Conservation (phyloP, 92 coral and sea anemone species). For the Phenganax stokvisi region DNA sequence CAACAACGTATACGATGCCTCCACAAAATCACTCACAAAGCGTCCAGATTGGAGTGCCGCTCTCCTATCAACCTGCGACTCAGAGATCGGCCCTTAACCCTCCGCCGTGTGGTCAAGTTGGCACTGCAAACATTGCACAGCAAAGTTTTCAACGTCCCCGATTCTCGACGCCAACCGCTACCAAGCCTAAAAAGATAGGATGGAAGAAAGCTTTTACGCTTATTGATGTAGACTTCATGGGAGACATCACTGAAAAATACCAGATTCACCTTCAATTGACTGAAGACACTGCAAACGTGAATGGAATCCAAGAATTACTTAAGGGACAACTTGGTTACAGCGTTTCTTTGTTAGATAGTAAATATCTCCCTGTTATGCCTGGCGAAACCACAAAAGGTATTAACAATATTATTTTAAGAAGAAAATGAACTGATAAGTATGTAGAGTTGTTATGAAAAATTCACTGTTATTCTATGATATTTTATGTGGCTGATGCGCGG, state of each 20-base stretch:
- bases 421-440: too few relatives aligned
- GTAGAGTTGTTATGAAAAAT: too few relatives aligned
- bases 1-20: neutral
- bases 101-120: neutral
- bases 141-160: neutral
- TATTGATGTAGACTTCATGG: neutral
- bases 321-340: slow-evolving; percentile 10
- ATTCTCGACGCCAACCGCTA: neutral
- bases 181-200: too few relatives aligned
- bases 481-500: too few relatives aligned
- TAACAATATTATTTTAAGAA: neutral
- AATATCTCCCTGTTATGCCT: slow-evolving; percentile 14
- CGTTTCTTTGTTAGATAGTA: neutral
- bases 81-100: neutral
- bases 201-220: too few relatives aligned
- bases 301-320: neutral
- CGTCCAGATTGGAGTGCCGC: neutral
- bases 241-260: neutral
- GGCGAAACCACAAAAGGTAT: slow-evolving; percentile 5
- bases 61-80: neutral
- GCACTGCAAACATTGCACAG: too few relatives aligned
- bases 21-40: neutral
- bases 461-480: too few relatives aligned
- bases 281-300: slow-evolving; percentile 1
- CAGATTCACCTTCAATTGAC: neutral